phyloP scores from a whole-genome alignment of 2,888 invertebrate genomes.

The Steromphala cineraria region DNA sequence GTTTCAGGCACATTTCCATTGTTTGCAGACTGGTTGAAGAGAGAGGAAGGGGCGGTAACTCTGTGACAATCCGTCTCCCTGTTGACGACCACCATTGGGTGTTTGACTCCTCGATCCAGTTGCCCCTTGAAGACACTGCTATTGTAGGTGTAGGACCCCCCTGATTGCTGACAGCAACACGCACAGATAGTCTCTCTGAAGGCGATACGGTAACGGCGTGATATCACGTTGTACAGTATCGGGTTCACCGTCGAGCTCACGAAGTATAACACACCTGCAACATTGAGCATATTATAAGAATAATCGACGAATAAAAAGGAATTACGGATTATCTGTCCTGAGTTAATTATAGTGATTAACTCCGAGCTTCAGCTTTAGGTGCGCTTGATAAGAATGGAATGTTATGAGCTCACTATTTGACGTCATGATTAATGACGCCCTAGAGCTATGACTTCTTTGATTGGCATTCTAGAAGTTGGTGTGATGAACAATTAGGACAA shows the following conservation, averaged over 20 bases:
- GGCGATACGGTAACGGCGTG: slow-evolving; percentile 92
- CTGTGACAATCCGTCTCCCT: background rate
- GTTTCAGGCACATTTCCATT: background rate
- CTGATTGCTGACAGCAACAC: slow-evolving; percentile 51
- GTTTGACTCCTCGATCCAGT: background rate
- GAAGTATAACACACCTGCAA: slow-evolving; percentile 89
- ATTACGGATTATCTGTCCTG: too few relatives aligned
- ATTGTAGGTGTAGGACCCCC: slow-evolving; percentile 35
- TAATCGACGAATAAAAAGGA: too few relatives aligned
- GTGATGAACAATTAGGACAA: too few relatives aligned
- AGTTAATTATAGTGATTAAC: too few relatives aligned
- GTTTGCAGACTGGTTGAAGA: background rate
- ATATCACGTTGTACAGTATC: slow-evolving; percentile 94
- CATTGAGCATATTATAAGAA: too few relatives aligned
- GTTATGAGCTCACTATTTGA: too few relatives aligned
- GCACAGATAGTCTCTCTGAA: slow-evolving; percentile 83
- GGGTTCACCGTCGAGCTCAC: slow-evolving; percentile 95
- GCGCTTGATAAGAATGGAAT: too few relatives aligned
- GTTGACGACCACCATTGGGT: background rate
- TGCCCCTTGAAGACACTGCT: background rate
- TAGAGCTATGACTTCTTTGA: too few relatives aligned
- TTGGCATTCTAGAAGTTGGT: too few relatives aligned
- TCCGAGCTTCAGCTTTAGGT: too few relatives aligned
- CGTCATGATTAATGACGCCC: too few relatives aligned
- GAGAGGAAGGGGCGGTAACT: background rate